phyloP scores from a whole-genome alignment of 1,140 invertebrate species.

The Gryllus bimaculatus region DNA sequence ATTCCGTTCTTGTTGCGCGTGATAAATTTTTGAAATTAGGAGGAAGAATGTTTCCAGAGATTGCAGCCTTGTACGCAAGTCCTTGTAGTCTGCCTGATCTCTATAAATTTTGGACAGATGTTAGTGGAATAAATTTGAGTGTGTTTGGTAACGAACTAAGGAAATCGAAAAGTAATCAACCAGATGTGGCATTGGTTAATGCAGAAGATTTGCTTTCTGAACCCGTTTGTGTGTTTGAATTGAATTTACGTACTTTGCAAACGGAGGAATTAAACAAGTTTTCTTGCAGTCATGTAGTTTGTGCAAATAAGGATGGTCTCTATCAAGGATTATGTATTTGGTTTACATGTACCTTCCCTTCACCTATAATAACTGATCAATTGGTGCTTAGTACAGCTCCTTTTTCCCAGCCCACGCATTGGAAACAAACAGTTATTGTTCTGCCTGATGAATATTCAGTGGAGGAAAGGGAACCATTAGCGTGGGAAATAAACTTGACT shows the following conservation, averaged over 20 bases:
- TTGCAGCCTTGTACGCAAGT: constrained; percentile 38
- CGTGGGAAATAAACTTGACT: constrained; percentile 52
- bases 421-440: constrained; percentile 88
- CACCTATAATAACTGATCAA: constrained; percentile 22
- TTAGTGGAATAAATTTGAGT: constrained; percentile 50
- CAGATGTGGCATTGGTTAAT: constrained; percentile 32
- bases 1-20: constrained; percentile 82
- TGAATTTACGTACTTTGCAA: constrained; percentile 31
- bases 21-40: constrained; percentile 70
- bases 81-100: constrained; percentile 61
- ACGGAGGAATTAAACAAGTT: constrained; percentile 30
- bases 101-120: constrained; percentile 51
- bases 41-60: constrained; percentile 40
- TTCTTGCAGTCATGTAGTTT: constrained; percentile 32
- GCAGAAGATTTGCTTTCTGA: constrained; percentile 37
- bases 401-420: constrained; percentile 71
- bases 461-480: constrained; percentile 49
- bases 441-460: constrained; percentile 30
- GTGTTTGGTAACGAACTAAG: constrained; percentile 31
- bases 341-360: constrained; percentile 37
- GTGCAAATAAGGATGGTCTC: constrained; percentile 42
- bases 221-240: constrained; percentile 30
- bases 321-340: constrained; percentile 59
- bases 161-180: constrained; percentile 29
- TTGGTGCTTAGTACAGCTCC: constrained; percentile 64